Percentiles rank a stretch among this genome's conserved stretches.
phyloP scores from a whole-genome alignment of 1,140 invertebrate species.

The Cotesia vestalis region DNA sequence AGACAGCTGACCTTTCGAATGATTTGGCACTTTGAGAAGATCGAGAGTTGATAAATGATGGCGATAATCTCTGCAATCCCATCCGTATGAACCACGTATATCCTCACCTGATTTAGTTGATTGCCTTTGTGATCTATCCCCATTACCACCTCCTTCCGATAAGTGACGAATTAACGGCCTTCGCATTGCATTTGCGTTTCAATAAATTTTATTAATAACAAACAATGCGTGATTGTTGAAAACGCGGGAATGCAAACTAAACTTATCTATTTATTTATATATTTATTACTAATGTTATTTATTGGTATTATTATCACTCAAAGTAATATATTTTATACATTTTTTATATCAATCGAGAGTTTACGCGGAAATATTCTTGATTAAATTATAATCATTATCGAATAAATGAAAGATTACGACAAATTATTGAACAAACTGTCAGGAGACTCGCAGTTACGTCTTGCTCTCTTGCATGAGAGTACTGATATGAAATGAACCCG shows the following conservation, averaged over 20 bases:
- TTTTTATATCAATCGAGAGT: neutral
- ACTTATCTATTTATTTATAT: neutral
- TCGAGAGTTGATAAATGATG: constrained; percentile 60
- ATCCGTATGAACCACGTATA: constrained; percentile 43
- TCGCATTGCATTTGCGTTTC: constrained; percentile 48
- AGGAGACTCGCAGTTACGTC: constrained; percentile 11
- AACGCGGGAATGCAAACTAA: constrained; percentile 5
- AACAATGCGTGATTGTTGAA: neutral
- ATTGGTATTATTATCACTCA: neutral
- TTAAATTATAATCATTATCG: constrained; percentile 1
- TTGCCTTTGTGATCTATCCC: constrained; percentile 23
- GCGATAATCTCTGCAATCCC: constrained; percentile 56
- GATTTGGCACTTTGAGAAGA: constrained; percentile 59
- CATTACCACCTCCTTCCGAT: constrained; percentile 57
- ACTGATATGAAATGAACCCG: constrained; percentile 7
- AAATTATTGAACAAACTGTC: constrained; percentile 2
- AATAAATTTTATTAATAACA: neutral
- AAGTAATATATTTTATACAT: neutral
- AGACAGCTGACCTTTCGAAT: constrained; percentile 45
- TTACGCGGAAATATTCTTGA: neutral
- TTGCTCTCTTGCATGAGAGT: constrained; percentile 12
- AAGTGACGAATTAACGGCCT: constrained; percentile 60
- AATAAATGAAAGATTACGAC: constrained; percentile 6
- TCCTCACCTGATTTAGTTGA: constrained; percentile 38
- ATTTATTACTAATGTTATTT: neutral